Conservation (phyloP, 2,113 vertebrate species). For the Nycticebus coucang region DNA sequence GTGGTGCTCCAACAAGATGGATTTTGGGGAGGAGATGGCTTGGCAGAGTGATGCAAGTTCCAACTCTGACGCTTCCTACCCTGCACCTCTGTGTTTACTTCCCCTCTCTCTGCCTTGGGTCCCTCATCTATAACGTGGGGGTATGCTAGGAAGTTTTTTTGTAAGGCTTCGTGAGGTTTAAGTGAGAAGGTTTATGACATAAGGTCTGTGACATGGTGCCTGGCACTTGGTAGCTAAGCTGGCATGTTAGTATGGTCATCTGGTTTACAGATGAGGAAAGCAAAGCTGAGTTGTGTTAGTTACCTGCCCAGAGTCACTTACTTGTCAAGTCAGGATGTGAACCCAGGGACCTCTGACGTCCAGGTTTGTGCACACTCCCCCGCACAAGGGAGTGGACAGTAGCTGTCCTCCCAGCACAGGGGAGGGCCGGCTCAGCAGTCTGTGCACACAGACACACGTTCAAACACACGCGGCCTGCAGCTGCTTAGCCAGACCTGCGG, state of each 20-base stretch:
- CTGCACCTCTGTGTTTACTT: background rate
- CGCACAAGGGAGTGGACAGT: background rate
- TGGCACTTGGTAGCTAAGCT: background rate
- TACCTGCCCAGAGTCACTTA: background rate
- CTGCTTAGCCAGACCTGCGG: fast-evolving
- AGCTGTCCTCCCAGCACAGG: background rate
- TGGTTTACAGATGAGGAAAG: background rate
- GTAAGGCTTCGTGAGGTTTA: background rate
- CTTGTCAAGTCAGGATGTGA: background rate
- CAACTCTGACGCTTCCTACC: background rate
- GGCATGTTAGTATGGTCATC: fast-evolving
- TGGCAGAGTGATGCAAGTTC: background rate
- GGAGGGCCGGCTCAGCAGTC: background rate
- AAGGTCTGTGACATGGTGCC: background rate
- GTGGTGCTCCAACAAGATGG: background rate
- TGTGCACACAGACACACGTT: fast-evolving
- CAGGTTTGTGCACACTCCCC: background rate
- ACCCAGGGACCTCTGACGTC: no score
- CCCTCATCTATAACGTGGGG: no score
- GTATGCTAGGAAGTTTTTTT: no score
- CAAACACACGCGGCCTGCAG: background rate
- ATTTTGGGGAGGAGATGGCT: background rate
- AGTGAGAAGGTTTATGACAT: background rate
- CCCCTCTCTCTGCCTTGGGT: background rate
- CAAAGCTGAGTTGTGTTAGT: background rate